Conservation (phyloP, 2,113 vertebrate genomes). For the Uropsilus gracilis region DNA sequence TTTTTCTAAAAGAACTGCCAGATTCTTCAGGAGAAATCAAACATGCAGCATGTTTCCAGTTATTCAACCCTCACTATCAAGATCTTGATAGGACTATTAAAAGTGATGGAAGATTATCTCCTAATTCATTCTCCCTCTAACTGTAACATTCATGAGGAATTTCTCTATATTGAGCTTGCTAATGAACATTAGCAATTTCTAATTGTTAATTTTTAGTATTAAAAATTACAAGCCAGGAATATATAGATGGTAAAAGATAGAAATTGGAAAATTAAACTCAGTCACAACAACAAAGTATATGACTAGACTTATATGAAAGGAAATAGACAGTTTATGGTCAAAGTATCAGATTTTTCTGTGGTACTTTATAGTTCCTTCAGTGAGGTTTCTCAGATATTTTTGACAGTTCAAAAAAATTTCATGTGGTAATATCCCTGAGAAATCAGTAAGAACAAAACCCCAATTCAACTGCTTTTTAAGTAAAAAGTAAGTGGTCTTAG, state of each 20-base stretch:
- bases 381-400: conserved; percentile 10
- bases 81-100: background rate
- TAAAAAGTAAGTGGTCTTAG: background rate
- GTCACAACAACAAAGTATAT: background rate
- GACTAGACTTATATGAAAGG: background rate
- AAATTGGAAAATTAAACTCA: background rate
- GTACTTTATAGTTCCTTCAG: background rate
- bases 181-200: background rate
- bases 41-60: background rate
- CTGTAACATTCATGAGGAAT: background rate
- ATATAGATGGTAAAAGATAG: background rate
- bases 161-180: background rate
- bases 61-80: conserved; percentile 1
- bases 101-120: background rate
- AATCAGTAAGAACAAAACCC: background rate
- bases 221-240: conserved; percentile 5
- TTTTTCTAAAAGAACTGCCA: background rate
- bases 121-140: background rate
- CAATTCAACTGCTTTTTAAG: background rate
- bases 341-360: background rate
- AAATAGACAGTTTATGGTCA: background rate
- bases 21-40: background rate
- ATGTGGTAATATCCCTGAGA: background rate
- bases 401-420: background rate
- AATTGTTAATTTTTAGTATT: background rate